Evolutionary conservation across 1,140 invertebrate genomes (phyloP).

Genomic region (Zaprionus lachaisei): DNA sequence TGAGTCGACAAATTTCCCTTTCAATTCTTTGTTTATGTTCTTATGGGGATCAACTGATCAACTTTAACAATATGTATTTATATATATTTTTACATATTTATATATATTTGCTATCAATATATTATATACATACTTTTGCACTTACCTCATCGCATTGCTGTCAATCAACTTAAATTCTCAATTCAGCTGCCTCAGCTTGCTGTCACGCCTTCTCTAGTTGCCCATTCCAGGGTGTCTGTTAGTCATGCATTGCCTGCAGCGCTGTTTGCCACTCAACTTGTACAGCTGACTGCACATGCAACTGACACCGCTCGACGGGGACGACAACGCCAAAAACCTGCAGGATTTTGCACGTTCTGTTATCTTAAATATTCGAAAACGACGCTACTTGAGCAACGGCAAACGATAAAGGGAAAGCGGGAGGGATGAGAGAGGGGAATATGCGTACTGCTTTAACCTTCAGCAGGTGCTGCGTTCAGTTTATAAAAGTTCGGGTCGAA

Average conservation of each 20-base stretch:
- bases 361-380: slow-evolving; percentile 49
- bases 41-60: too few species aligned
- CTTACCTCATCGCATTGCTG: too few species aligned
- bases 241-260: neutral
- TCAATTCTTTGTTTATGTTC: too few species aligned
- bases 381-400: neutral
- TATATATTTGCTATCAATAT: too few species aligned
- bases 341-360: slow-evolving; percentile 59
- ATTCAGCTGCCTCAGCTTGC: too few species aligned
- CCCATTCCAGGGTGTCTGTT: neutral
- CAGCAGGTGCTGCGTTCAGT: neutral
- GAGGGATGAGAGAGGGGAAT: too few species aligned
- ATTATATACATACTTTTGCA: too few species aligned
- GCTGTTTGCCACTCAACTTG: slow-evolving; percentile 27
- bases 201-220: too few species aligned
- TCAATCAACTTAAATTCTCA: too few species aligned
- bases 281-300: slow-evolving; percentile 40
- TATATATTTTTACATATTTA: too few species aligned
- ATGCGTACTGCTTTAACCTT: neutral
- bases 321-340: neutral
- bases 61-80: too few species aligned
- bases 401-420: neutral
- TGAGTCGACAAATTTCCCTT: neutral
- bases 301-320: slow-evolving; percentile 21
- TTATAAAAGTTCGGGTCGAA: neutral